Conservation (phyloP, 2,888 invertebrate genomes). For the Chymomyza procnemis region DNA sequence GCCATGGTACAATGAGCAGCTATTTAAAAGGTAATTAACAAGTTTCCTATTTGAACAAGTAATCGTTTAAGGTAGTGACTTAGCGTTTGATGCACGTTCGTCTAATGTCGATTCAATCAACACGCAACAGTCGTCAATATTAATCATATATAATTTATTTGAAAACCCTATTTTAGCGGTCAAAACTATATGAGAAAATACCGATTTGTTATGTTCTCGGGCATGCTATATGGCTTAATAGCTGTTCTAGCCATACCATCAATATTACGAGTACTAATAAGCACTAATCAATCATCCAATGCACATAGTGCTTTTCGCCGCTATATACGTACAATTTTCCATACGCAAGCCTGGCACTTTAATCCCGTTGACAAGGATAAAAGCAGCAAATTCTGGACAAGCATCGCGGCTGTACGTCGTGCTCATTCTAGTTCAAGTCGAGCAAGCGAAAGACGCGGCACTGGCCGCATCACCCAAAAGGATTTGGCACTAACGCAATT, state of each 20-base stretch:
- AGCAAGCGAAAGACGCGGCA: slow-evolving; percentile 78
- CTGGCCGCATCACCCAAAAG: slow-evolving; percentile 85
- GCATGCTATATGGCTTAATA: slow-evolving; percentile 88
- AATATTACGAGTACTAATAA: slow-evolving; percentile 84
- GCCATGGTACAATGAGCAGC: slow-evolving; percentile 83
- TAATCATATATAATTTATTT: background rate
- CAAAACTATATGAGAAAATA: slow-evolving; percentile 86
- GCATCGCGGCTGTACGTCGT: slow-evolving; percentile 83
- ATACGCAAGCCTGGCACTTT: slow-evolving; percentile 87
- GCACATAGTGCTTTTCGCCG: slow-evolving; percentile 84
- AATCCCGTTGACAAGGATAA: slow-evolving; percentile 74
- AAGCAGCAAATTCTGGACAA: slow-evolving; percentile 83
- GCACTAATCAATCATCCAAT: slow-evolving; percentile 85
- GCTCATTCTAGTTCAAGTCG: slow-evolving; percentile 84
- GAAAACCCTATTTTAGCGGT: slow-evolving; percentile 81
- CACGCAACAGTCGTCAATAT: background rate
- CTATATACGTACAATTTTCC: slow-evolving; percentile 88
- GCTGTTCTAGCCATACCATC: slow-evolving; percentile 87
- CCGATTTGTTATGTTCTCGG: slow-evolving; percentile 84
- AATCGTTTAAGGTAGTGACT: background rate
- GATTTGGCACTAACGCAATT: slow-evolving; percentile 93
- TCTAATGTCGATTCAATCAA: background rate
- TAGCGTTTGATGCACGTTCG: background rate
- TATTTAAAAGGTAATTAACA: slow-evolving; percentile 82
- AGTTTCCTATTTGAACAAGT: background rate